A percentile compares a stretch with the other conserved stretches of the same genome.
These are phyloP conservation scores for Egretta garzetta DNA, from an alignment of 2,113 vertebrate species.

Conservation along the genomic window DNA sequence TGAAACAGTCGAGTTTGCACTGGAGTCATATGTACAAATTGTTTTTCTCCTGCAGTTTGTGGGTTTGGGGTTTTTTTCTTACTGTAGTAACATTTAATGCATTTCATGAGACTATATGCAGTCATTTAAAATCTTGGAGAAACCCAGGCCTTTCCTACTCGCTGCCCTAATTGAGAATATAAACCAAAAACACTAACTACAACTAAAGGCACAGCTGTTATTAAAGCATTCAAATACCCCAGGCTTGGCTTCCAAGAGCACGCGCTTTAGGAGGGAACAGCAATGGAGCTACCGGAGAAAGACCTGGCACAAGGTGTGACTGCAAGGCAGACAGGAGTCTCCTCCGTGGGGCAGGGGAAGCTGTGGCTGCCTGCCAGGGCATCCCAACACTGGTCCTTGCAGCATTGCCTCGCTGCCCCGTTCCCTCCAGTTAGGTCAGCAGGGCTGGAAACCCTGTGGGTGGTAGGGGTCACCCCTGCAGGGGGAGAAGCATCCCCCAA, in stretches of 20 bases:
- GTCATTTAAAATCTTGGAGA: slow-evolving; percentile 50
- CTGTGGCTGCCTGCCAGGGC: background rate
- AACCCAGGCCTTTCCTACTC: background rate
- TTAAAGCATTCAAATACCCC: background rate
- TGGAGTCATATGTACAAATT: slow-evolving; percentile 68
- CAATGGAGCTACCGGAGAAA: background rate
- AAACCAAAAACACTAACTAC: background rate
- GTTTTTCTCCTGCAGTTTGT: slow-evolving; percentile 71
- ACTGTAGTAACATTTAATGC: slow-evolving; percentile 56
- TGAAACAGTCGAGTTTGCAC: slow-evolving; percentile 64
- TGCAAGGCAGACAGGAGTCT: background rate
- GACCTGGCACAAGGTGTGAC: background rate
- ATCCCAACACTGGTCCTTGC: background rate
- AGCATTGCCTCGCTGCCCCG: rapidly evolving
- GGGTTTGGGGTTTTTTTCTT: background rate
- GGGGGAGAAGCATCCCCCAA: background rate
- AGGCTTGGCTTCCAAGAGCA: background rate
- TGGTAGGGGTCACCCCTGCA: background rate
- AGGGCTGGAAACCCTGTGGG: background rate
- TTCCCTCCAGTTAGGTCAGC: background rate
- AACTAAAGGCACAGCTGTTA: background rate
- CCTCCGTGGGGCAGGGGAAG: no score
- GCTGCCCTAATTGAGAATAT: background rate
- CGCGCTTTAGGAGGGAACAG: background rate
- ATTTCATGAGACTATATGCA: slow-evolving; percentile 35